Conservation (phyloP, 2,888 invertebrate species). For the Gortyna flavago region DNA sequence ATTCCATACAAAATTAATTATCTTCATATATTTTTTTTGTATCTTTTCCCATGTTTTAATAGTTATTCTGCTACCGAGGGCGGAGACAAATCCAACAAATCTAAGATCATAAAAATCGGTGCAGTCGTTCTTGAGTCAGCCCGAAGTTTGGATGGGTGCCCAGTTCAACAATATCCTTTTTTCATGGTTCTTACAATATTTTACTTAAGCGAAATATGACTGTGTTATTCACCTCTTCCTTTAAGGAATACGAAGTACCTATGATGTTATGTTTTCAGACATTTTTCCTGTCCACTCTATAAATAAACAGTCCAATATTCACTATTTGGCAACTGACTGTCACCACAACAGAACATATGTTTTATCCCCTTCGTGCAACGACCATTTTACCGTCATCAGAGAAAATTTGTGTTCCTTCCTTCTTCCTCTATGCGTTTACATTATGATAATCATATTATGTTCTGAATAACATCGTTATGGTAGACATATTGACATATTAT, state of each 20-base stretch:
- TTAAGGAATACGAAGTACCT: not conserved
- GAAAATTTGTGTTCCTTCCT: slow-evolving; percentile 37
- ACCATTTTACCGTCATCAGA: slow-evolving; percentile 20
- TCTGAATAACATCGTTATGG: slow-evolving; percentile 22
- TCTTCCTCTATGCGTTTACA: slow-evolving; percentile 6
- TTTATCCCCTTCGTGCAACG: not conserved
- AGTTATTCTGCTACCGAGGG: not conserved
- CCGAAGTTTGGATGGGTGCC: not conserved
- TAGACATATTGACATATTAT: slow-evolving; percentile 27
- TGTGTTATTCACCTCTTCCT: not conserved
- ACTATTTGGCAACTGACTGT: not conserved
- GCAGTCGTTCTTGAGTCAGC: not conserved
- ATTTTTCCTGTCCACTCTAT: not conserved
- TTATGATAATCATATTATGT: slow-evolving; percentile 44
- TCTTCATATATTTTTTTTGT: no score
- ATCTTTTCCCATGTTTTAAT: not conserved
- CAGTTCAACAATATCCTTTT: not conserved
- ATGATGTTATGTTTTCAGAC: not conserved
- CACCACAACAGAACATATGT: not conserved
- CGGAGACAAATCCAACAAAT: not conserved
- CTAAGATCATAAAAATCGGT: not conserved
- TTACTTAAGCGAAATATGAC: not conserved
- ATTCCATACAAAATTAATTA: no score
- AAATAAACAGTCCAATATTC: not conserved
- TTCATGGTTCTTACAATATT: not conserved